Evolutionary conservation across 2,113 vertebrate genomes (phyloP).

Genomic region (Caranx melampygus): DNA sequence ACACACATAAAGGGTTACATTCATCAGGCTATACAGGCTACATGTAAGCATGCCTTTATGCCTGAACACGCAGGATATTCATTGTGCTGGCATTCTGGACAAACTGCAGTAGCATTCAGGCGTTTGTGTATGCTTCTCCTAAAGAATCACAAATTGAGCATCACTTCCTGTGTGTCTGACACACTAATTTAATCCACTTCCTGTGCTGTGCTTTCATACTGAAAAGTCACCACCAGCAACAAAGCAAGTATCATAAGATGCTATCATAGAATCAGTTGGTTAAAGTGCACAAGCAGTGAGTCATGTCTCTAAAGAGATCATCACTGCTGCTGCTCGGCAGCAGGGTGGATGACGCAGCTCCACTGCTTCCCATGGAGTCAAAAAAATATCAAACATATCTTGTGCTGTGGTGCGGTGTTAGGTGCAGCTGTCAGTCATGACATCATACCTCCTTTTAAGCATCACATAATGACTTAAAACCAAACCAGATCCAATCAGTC

Average conservation of each 20-base stretch:
- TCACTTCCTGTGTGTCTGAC: not conserved
- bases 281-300: not conserved
- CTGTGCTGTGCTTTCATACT: not conserved
- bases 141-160: not conserved
- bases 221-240: no score
- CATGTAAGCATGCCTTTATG: not conserved
- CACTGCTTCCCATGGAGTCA: no score
- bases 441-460: no score
- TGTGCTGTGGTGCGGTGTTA: no score
- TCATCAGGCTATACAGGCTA: not conserved
- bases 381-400: no score
- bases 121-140: not conserved
- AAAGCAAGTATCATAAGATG: not conserved
- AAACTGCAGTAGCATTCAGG: not conserved
- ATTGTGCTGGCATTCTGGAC: not conserved
- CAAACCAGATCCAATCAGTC: no score
- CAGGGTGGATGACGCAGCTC: not conserved
- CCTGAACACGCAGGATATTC: not conserved
- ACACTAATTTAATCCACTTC: not conserved
- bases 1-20: not conserved
- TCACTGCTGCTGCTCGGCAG: not conserved
- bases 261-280: not conserved
- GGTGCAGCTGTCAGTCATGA: no score
- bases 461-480: no score
- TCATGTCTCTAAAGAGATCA: not conserved